Percentiles rank a stretch among this genome's conserved stretches.
Conservation (phyloP, 2,113 vertebrate species). For the Cyphomyrus plagiostoma region DNA sequence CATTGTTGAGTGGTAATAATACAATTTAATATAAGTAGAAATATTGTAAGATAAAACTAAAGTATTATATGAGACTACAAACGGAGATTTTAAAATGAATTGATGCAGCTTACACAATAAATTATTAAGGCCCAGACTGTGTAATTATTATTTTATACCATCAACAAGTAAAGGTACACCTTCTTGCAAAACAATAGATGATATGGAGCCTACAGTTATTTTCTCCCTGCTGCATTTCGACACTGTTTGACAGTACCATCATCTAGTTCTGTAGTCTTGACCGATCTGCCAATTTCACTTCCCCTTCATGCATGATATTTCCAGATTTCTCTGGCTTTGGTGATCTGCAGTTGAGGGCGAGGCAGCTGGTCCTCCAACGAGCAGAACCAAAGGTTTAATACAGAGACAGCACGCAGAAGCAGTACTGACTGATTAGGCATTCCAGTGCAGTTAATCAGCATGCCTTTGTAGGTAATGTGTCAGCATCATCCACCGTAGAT, state of each 20-base stretch:
- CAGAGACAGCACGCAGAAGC: neutral
- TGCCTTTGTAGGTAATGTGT: neutral
- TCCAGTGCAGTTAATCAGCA: neutral
- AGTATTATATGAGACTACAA: neutral
- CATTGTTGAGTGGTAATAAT: neutral
- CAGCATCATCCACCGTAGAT: neutral
- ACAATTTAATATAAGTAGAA: neutral
- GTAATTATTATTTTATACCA: neutral
- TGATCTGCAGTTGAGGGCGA: neutral
- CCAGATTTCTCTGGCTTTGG: neutral
- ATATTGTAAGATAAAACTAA: neutral
- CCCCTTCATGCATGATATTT: constrained; percentile 11
- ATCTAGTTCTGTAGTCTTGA: neutral
- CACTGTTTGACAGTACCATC: neutral
- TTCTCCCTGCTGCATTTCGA: neutral
- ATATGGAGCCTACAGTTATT: neutral
- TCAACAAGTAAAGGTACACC: neutral
- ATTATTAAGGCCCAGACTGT: neutral
- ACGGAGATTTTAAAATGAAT: neutral
- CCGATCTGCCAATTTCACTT: neutral
- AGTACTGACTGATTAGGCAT: neutral
- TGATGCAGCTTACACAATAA: neutral
- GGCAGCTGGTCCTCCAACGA: neutral
- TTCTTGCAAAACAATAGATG: neutral
- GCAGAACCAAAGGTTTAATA: neutral